Evolutionary conservation across 2,888 invertebrate species (phyloP).

Genomic region (Pseudococcus jackbeardsleyi): DNA sequence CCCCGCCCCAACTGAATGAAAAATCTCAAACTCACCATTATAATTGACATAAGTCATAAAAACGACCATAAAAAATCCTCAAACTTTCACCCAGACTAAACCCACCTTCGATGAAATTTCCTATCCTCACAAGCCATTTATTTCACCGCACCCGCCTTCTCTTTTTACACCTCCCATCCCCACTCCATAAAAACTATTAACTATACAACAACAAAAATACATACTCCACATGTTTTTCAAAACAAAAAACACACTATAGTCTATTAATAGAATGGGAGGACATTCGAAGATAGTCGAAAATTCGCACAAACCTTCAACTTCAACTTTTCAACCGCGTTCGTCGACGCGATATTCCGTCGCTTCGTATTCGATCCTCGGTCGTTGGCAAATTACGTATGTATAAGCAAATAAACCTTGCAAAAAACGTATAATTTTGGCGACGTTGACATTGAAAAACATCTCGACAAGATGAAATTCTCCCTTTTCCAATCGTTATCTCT

Average conservation of each 20-base stretch:
- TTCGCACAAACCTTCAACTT: conserved; percentile 29
- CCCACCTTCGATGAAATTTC: too few relatives aligned
- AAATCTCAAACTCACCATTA: too few relatives aligned
- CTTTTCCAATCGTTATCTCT: too few relatives aligned
- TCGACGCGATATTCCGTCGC: too few relatives aligned
- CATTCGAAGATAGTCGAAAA: conserved; percentile 22
- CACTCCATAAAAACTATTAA: not conserved
- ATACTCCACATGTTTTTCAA: not conserved
- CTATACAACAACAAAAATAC: not conserved
- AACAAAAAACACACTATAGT: not conserved
- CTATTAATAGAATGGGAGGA: conserved; percentile 2
- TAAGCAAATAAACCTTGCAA: not conserved
- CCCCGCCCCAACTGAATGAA: too few relatives aligned
- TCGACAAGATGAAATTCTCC: not conserved
- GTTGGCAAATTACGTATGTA: not conserved
- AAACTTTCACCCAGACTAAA: too few relatives aligned
- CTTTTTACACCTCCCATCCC: not conserved
- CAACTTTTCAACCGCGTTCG: conserved; percentile 1
- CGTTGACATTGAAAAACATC: conserved; percentile 21
- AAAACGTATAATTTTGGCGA: not conserved
- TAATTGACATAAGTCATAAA: too few relatives aligned
- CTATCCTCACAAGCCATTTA: too few relatives aligned
- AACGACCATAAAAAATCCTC: too few relatives aligned
- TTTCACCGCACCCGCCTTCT: too few relatives aligned
- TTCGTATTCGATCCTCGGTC: too few relatives aligned